A percentile compares a stretch with the other conserved stretches of the same genome.
Evolutionary conservation across 2,113 vertebrate species (phyloP).

Genomic region (Phrynocephalus versicolor): DNA sequence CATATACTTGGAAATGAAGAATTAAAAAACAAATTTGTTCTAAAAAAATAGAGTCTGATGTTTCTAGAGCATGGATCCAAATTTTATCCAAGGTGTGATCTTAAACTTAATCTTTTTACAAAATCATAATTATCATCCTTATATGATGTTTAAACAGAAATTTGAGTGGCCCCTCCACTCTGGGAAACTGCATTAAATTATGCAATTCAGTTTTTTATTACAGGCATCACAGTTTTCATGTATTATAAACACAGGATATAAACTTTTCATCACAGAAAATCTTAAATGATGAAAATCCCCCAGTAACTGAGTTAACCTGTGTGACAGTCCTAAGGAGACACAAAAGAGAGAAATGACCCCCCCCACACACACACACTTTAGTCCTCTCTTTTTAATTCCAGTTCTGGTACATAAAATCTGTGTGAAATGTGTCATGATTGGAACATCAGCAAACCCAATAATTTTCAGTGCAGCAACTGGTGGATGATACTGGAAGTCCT

Average conservation of each 20-base stretch:
- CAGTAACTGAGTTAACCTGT: neutral
- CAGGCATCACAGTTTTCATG: neutral
- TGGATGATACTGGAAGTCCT: neutral
- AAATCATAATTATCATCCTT: neutral
- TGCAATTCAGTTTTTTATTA: neutral
- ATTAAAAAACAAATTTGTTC: neutral
- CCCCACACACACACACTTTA: too few relatives aligned
- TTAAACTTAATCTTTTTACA: neutral
- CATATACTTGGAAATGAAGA: neutral
- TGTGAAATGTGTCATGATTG: neutral
- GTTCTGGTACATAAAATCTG: neutral
- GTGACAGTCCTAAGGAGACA: neutral
- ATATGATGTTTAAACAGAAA: neutral
- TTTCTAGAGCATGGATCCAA: neutral
- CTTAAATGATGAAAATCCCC: too few relatives aligned
- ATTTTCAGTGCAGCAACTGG: neutral
- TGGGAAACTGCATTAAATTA: neutral
- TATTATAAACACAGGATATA: neutral
- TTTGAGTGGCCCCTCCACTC: fast-evolving
- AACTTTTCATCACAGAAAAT: neutral
- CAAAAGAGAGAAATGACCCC: neutral
- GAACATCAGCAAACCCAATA: neutral
- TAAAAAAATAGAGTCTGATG: neutral
- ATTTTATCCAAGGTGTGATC: neutral
- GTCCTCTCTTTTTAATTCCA: neutral